Conservation (phyloP, 2,888 invertebrate species). For the Nomada ferruginata region DNA sequence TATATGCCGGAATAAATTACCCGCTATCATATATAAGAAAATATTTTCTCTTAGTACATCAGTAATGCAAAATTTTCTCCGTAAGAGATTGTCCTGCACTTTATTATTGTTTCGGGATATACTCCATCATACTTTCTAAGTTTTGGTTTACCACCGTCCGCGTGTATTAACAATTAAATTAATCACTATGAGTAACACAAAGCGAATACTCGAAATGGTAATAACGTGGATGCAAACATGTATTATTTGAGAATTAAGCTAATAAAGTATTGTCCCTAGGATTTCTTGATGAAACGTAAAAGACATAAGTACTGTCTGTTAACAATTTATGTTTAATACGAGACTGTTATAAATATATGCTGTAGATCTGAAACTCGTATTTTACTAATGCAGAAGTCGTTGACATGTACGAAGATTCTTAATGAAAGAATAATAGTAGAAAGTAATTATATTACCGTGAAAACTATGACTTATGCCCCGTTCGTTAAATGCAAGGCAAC, state of each 20-base stretch:
- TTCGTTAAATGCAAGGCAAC: slow-evolving; percentile 68
- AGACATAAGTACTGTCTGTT: slow-evolving; percentile 66
- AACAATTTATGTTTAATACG: slow-evolving; percentile 42
- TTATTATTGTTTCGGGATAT: slow-evolving; percentile 60
- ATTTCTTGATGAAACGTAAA: slow-evolving; percentile 56
- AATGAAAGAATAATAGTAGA: slow-evolving; percentile 42
- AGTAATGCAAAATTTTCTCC: slow-evolving; percentile 61
- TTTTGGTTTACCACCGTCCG: slow-evolving; percentile 57
- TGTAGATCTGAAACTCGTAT: slow-evolving; percentile 32
- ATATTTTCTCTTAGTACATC: slow-evolving; percentile 63
- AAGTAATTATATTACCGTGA: slow-evolving; percentile 52
- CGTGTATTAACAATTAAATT: slow-evolving; percentile 33
- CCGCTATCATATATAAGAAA: slow-evolving; percentile 59
- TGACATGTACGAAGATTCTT: slow-evolving; percentile 33
- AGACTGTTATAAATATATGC: slow-evolving; percentile 44
- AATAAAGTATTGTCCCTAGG: slow-evolving; percentile 54
- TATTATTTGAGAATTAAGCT: slow-evolving; percentile 29
- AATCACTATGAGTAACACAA: slow-evolving; percentile 30
- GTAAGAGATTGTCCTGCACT: slow-evolving; percentile 69
- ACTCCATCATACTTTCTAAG: slow-evolving; percentile 63
- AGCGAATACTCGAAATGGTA: slow-evolving; percentile 23
- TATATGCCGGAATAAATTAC: slow-evolving; percentile 43
- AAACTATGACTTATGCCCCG: slow-evolving; percentile 66
- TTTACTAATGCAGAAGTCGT: slow-evolving; percentile 39
- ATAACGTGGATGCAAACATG: slow-evolving; percentile 45